These are phyloP conservation scores for Sarcophaga bullata DNA, from an alignment of 1,140 invertebrate genomes.

Conservation along the genomic window DNA sequence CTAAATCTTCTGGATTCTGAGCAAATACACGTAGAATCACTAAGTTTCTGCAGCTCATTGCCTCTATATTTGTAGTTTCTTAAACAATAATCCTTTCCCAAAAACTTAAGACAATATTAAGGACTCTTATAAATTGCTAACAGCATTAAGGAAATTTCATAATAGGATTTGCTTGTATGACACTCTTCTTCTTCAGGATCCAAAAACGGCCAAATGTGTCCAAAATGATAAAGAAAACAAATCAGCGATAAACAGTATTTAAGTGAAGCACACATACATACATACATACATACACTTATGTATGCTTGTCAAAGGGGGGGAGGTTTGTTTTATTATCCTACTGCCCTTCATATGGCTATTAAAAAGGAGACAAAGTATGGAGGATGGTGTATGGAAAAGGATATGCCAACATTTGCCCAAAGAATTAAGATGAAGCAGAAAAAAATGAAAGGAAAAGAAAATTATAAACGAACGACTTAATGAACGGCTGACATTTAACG, in stretches of 20 bases:
- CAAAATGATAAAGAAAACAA: constrained; percentile 33
- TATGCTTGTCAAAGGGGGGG: no score
- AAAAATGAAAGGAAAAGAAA: background rate
- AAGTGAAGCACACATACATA: background rate
- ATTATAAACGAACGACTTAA: constrained; percentile 23
- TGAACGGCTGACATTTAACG: constrained; percentile 40
- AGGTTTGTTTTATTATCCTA: constrained; percentile 17
- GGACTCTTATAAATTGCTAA: no score
- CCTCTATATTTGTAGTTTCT: no score
- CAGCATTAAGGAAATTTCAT: no score
- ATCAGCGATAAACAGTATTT: constrained; percentile 7
- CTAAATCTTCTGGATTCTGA: no score
- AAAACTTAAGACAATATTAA: no score
- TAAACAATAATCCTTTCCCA: no score
- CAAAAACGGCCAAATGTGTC: constrained; percentile 30
- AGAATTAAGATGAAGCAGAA: background rate
- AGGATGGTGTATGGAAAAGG: background rate
- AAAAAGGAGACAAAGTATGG: background rate
- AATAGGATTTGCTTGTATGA: no score
- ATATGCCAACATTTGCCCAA: constrained; percentile 20
- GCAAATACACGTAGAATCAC: no score
- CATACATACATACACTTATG: no score
- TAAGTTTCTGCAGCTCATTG: no score
- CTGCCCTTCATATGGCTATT: constrained; percentile 35
- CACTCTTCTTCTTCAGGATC: background rate